A percentile compares a stretch with the other conserved stretches of the same genome.
These are phyloP conservation scores for Protaetia brevitarsis DNA, from an alignment of 1,140 invertebrate species.

Conservation along the genomic window DNA sequence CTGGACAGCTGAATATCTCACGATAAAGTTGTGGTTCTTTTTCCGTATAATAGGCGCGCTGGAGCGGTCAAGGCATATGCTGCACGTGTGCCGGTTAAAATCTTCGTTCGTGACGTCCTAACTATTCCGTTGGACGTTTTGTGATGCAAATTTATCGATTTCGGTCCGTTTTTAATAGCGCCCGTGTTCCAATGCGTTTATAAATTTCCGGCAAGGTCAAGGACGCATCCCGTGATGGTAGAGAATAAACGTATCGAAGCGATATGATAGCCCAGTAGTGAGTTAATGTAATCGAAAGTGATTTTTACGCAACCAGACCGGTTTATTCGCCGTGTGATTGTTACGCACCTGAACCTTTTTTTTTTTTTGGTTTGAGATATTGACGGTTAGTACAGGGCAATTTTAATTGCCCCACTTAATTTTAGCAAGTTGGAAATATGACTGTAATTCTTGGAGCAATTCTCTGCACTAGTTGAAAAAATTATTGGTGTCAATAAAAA, in stretches of 20 bases:
- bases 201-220: conserved; percentile 14
- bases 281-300: not conserved
- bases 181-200: not conserved
- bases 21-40: too few species aligned
- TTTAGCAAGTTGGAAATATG: too few species aligned
- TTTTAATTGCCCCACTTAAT: too few species aligned
- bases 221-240: conserved; percentile 2
- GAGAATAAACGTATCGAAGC: not conserved
- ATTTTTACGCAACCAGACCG: not conserved
- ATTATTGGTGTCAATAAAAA: too few species aligned
- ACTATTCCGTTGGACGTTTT: not conserved
- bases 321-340: too few species aligned
- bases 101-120: not conserved
- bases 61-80: conserved; percentile 2
- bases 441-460: too few species aligned
- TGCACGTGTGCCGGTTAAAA: not conserved
- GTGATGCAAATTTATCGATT: conserved; percentile 10
- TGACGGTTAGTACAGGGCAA: too few species aligned
- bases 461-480: too few species aligned
- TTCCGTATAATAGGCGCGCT: not conserved
- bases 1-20: not conserved
- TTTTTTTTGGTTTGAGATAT: too few species aligned
- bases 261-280: not conserved
- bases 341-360: too few species aligned
- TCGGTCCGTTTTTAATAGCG: not conserved